Percentiles rank a stretch among this genome's conserved stretches.
phyloP scores from a whole-genome alignment of 2,888 invertebrate genomes.

The Thalpophila matura region DNA sequence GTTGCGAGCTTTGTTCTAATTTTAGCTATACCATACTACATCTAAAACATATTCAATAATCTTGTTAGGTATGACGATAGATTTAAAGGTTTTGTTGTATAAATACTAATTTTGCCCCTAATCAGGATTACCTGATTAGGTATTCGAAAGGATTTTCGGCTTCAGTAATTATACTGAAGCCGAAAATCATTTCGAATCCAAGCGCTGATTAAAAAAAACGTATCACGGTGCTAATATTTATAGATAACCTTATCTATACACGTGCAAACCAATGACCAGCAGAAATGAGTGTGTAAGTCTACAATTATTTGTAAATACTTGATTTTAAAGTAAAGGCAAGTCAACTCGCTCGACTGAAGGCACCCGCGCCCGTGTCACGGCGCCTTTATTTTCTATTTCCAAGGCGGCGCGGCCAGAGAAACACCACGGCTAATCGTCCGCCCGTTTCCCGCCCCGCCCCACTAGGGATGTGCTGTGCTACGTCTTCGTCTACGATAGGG shows the following conservation, averaged over 20 bases:
- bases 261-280: too few species aligned
- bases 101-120: neutral
- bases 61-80: too few species aligned
- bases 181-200: too few species aligned
- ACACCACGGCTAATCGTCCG: slow-evolving; percentile 87
- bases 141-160: too few species aligned
- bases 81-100: neutral
- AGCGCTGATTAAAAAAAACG: too few species aligned
- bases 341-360: slow-evolving; percentile 64
- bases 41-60: neutral
- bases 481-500: slow-evolving; percentile 45
- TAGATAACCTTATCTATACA: too few species aligned
- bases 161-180: too few species aligned
- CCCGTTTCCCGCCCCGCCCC: slow-evolving; percentile 80
- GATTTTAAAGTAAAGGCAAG: slow-evolving; percentile 46
- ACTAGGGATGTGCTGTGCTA: slow-evolving; percentile 68
- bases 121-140: too few species aligned
- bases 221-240: too few species aligned
- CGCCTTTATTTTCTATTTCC: slow-evolving; percentile 89
- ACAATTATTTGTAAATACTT: too few species aligned
- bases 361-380: slow-evolving; percentile 77
- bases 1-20: neutral
- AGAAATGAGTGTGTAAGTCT: too few species aligned
- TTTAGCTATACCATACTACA: neutral
- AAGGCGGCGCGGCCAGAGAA: slow-evolving; percentile 81